Percentiles rank a stretch among this genome's conserved stretches.
Conservation (phyloP, 2,888 invertebrate species). For the Papilio elwesi region DNA sequence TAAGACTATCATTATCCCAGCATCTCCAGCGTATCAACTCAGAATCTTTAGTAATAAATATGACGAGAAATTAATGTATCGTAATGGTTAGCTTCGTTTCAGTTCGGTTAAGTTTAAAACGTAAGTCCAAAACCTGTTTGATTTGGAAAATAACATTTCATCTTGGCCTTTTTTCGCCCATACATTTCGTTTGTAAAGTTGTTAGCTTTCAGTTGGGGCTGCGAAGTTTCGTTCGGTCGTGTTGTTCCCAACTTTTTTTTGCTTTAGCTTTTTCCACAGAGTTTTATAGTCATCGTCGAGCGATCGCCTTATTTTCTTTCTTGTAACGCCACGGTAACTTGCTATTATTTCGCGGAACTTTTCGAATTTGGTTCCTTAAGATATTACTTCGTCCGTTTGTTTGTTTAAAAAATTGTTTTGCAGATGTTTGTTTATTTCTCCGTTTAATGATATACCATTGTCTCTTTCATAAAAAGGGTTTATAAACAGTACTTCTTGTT, state of each 20-base stretch:
- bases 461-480: background rate
- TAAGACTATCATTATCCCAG: background rate
- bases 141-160: constrained; percentile 34
- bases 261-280: constrained; percentile 33
- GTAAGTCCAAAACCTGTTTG: constrained; percentile 23
- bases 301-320: constrained; percentile 40
- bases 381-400: constrained; percentile 27
- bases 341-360: constrained; percentile 39
- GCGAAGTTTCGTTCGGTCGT: constrained; percentile 39
- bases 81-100: background rate
- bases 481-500: too few relatives aligned
- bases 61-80: too few relatives aligned
- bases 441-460: background rate
- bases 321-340: constrained; percentile 39
- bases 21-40: background rate
- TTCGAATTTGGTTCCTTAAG: constrained; percentile 36
- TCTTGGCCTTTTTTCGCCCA: constrained; percentile 26
- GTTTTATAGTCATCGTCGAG: constrained; percentile 38
- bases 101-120: constrained; percentile 15
- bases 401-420: constrained; percentile 21
- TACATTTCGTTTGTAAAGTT: constrained; percentile 36
- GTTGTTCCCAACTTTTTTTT: constrained; percentile 38
- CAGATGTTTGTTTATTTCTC: background rate
- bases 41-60: too few relatives aligned
- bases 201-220: constrained; percentile 37